Percentiles rank a stretch among this genome's conserved stretches.
Conservation (phyloP, 2,888 invertebrate genomes). For the Rhogogaster chlorosoma region DNA sequence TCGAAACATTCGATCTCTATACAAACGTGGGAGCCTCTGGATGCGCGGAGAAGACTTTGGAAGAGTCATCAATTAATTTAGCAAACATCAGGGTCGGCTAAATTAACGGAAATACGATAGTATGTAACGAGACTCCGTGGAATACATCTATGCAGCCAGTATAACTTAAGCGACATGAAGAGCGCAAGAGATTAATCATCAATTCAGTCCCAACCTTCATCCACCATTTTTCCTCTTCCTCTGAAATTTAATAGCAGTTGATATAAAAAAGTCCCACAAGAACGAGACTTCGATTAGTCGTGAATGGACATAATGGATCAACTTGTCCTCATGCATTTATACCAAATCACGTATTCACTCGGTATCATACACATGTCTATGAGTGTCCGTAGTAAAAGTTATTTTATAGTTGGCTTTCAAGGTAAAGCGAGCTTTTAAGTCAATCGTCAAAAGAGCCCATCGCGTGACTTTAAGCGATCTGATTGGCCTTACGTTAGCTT, state of each 20-base stretch:
- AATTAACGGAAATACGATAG: constrained; percentile 50
- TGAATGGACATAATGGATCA: background rate
- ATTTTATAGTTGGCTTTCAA: background rate
- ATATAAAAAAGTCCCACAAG: constrained; percentile 24
- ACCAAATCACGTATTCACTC: background rate
- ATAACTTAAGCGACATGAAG: constrained; percentile 8
- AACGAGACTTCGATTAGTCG: background rate
- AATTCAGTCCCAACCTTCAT: background rate
- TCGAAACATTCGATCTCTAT: constrained; percentile 45
- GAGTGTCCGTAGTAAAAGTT: background rate
- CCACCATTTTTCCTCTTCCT: background rate
- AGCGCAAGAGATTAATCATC: constrained; percentile 34
- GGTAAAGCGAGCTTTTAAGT: background rate
- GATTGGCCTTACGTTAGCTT: constrained; percentile 10
- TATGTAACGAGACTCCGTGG: constrained; percentile 8
- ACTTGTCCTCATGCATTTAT: background rate
- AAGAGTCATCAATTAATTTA: constrained; percentile 46
- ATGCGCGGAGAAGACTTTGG: constrained; percentile 9
- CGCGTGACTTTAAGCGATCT: background rate
- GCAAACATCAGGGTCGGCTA: constrained; percentile 44
- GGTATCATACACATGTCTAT: background rate
- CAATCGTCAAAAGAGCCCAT: background rate
- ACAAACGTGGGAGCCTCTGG: constrained; percentile 30
- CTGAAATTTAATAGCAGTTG: background rate
- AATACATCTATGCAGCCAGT: background rate